These are phyloP conservation scores for Aurelia aurita DNA, from an alignment of 30 jellyfish, hydroid and myxozoan genomes.

Conservation along the genomic window DNA sequence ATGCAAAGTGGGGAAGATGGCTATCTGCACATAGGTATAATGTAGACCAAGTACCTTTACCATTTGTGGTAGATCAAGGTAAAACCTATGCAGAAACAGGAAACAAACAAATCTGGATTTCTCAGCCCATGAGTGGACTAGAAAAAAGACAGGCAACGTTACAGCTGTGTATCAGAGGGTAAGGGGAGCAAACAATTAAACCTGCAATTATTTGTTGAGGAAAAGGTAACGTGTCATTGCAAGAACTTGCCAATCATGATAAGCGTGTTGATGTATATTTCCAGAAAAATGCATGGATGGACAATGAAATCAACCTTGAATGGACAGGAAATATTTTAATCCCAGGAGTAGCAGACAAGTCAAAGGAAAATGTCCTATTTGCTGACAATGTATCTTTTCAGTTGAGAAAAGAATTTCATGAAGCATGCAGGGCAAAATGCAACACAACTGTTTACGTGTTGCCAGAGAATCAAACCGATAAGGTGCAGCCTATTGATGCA, in stretches of 20 bases:
- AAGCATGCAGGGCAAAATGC: slow-evolving; percentile 30
- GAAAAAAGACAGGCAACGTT: slow-evolving; percentile 57
- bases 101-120: slow-evolving; percentile 27
- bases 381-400: slow-evolving; percentile 60
- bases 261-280: slow-evolving; percentile 24
- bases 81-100: slow-evolving; percentile 14
- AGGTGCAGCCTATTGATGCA: slow-evolving; percentile 55
- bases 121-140: slow-evolving; percentile 53
- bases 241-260: slow-evolving; percentile 29
- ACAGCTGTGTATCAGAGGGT: slow-evolving; percentile 44
- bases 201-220: slow-evolving; percentile 32
- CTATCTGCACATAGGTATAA: slow-evolving; percentile 30
- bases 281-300: no score
- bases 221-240: slow-evolving; percentile 12
- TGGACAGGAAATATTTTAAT: slow-evolving; percentile 15
- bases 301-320: slow-evolving; percentile 17
- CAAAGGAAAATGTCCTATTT: slow-evolving; percentile 23
- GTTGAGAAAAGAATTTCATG: slow-evolving; percentile 23
- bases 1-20: no score
- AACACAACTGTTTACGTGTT: slow-evolving; percentile 36
- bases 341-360: slow-evolving; percentile 31
- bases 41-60: slow-evolving; percentile 41
- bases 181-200: slow-evolving; percentile 35
- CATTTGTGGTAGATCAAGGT: slow-evolving; percentile 21
- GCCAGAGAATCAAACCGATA: slow-evolving; percentile 37